Evolutionary conservation across 2,113 vertebrate species (phyloP), one percentile per base, ranked within the genome.

Genomic region (Entosphenus tridentatus): DNA sequence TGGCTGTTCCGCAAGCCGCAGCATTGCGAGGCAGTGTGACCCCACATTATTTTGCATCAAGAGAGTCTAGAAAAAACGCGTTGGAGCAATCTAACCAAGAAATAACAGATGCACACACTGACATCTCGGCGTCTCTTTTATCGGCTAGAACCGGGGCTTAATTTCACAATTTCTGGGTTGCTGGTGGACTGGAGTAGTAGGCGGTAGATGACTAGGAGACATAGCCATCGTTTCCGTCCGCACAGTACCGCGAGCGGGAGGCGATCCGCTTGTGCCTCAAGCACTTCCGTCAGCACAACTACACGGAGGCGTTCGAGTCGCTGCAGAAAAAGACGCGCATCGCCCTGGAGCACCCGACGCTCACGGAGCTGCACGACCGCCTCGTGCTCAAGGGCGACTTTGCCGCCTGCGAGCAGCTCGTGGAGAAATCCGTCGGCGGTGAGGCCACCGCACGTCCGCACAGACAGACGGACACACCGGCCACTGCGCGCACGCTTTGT

Each of bases 181-280:
- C 39, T 39, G 39, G 39, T 39, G 39, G 39, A 5, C 39, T 39
- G 39, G 39, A 39, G 39, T 39, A 39, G 39, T 39, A 39, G 39
- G 39, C 39, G 39, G 39, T 39, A 39, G 39, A 6, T 39, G 39
- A 39, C 39, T 39, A 39, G 39, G 39, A 39, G 39, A 39, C 39
- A 39, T 39, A 39, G 39, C 39, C 39, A 39, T 39, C 39, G 39
- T 39, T 78, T 79, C 75, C 84, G 77, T 80, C 80, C 78, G 76
- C 76, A 82, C 83, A 98, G 93, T 98, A 98, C 86, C 85, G 90
- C 80, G 93, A 98, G 86, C 92, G 96, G 82, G 93, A 98, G 84
- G 93, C 92, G 77, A 98, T 98, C 82, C 89, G 93, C 70, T 86
- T 98, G 75, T 98, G 93, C 79, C 82, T 98, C 69, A 98, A 98